Evolutionary conservation across 2,113 vertebrate genomes (phyloP), one percentile per base, ranked within the genome.

Genomic region (Rhinopomastus cyanomelas): DNA sequence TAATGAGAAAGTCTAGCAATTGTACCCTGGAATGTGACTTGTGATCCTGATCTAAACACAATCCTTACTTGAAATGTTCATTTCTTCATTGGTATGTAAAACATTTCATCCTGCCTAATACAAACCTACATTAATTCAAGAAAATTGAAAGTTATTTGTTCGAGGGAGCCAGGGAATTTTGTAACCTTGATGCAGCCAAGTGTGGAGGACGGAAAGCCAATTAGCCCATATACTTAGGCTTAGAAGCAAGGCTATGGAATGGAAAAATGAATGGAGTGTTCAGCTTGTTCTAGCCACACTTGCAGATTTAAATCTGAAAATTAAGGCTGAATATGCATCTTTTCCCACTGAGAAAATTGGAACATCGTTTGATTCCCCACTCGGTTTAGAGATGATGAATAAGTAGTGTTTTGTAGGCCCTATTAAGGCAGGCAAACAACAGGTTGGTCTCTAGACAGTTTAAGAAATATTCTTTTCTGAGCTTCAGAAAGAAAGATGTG

Each of bases 41-140:
- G 69, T 89, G 95, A 48, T 74, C 52, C 79, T 77, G 71, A 91
- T 86, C 76, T 80, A 84, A 95, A 74, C 18, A 57, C 44, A 22
- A 80, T 71, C 81, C 65, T 59, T 29, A 12, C 27, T 36, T 73
- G 3, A 62, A 83, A 51, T 56, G 26, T 66, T 88, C 19, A 3
- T 75, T 86, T 66, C 62, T 92, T 79, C 77, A 52, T 19, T 64
- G 39, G 32, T 64, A 6, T 78, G 29, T 57, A 93, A 85, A 66
- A 69, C 12, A 57, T 52, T 88, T 76, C 59, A 19, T 52, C 69
- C 18, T 11, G 30, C 16, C 23, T n/a, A 13, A 73, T 34, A 52
- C 17, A 81, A 85, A 29, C 44, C 68, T 62, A 60, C 61, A 94
- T 93, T 87, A 92, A 91, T 79, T 93, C 67, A 67, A 90, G 65